A percentile compares a stretch with the other conserved stretches of the same genome.
Evolutionary conservation across 1,140 invertebrate genomes (phyloP).

Genomic region (Acromyrmex echinatior): DNA sequence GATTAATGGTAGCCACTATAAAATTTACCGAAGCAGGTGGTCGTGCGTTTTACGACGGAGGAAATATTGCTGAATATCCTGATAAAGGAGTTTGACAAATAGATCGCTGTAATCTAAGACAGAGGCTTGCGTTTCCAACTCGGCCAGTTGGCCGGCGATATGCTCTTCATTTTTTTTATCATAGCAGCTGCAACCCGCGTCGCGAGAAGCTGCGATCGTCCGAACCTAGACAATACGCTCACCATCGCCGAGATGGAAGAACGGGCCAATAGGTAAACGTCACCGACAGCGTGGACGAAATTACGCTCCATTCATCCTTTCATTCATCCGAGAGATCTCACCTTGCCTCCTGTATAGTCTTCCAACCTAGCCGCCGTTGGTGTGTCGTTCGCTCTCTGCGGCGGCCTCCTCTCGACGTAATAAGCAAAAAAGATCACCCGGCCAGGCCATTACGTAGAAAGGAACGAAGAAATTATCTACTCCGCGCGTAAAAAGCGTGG

Average conservation of each 20-base stretch:
- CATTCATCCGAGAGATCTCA: constrained; percentile 79
- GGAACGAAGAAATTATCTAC: constrained; percentile 81
- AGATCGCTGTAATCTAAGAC: constrained; percentile 19
- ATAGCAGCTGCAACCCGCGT: constrained; percentile 1
- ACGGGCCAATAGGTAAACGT: constrained; percentile 30
- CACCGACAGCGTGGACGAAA: constrained; percentile 74
- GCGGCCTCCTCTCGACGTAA: constrained; percentile 75
- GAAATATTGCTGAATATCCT: background rate
- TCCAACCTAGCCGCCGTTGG: constrained; percentile 19
- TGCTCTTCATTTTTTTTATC: background rate
- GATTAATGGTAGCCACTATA: background rate
- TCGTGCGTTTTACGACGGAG: background rate
- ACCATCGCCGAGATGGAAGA: constrained; percentile 20
- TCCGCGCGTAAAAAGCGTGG: constrained; percentile 83
- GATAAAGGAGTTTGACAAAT: constrained; percentile 18
- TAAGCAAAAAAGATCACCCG: constrained; percentile 82
- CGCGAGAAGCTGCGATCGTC: constrained; percentile 40
- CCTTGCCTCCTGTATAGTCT: constrained; percentile 50
- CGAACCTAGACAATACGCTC: constrained; percentile 34
- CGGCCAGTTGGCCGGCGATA: constrained; percentile 22
- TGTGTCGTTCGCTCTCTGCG: constrained; percentile 40
- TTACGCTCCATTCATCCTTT: constrained; percentile 84
- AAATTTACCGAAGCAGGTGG: background rate
- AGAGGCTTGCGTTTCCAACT: background rate
- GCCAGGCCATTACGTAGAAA: constrained; percentile 80